Conservation (phyloP, 2,888 invertebrate genomes). For the Cryptocephalus moraei region DNA sequence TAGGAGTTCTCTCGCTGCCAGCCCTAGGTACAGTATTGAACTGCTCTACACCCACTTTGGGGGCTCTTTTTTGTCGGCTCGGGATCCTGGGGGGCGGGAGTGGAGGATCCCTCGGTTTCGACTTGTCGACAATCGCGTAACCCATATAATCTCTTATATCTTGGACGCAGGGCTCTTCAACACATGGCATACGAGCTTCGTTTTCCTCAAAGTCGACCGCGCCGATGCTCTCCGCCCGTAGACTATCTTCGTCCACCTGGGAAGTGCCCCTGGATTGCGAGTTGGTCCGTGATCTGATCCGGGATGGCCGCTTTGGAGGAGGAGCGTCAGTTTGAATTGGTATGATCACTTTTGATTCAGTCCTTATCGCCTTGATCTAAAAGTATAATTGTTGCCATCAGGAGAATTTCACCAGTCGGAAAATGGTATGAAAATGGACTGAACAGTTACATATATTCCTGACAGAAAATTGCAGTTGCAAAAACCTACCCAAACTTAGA, state of each 20-base stretch:
- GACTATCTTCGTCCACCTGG: conserved; percentile 9
- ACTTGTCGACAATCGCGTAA: conserved; percentile 70
- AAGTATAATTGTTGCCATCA: conserved; percentile 13
- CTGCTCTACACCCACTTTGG: conserved; percentile 38
- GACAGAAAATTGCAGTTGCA: too few species aligned
- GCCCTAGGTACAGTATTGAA: conserved; percentile 58
- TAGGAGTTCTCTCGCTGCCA: conserved; percentile 42
- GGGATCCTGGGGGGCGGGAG: conserved; percentile 53
- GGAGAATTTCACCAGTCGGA: too few species aligned
- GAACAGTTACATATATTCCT: too few species aligned
- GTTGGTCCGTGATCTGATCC: conserved; percentile 43
- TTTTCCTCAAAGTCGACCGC: neutral
- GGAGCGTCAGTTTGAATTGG: conserved; percentile 38
- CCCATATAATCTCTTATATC: conserved; percentile 43
- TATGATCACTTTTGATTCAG: conserved; percentile 56
- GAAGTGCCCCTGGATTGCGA: conserved; percentile 24
- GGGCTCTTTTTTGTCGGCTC: conserved; percentile 33
- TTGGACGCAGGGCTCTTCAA: conserved; percentile 33
- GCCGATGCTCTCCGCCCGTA: conserved; percentile 36
- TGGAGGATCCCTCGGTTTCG: conserved; percentile 36
- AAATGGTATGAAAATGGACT: too few species aligned
- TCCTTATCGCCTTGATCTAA: conserved; percentile 56
- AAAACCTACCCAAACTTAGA: too few species aligned
- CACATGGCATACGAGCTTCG: conserved; percentile 30
- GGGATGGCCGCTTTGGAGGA: conserved; percentile 47